These are phyloP conservation scores for Pollenia labialis DNA, from an alignment of 2,888 invertebrate genomes.

Conservation along the genomic window DNA sequence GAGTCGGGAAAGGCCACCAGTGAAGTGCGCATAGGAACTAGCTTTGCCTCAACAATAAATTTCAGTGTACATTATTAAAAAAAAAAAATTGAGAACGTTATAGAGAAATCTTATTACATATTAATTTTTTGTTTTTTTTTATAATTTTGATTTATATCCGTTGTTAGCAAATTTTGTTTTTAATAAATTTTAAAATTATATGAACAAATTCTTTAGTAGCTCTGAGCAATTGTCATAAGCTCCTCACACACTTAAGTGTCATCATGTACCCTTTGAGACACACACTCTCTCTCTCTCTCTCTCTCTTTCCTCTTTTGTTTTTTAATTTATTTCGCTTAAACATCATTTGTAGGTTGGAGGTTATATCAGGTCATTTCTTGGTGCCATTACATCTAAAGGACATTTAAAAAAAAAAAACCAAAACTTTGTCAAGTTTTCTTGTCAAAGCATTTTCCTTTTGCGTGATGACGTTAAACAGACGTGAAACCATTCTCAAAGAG, in stretches of 20 bases:
- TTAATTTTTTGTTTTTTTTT: too few species aligned
- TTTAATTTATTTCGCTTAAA: slow-evolving; percentile 6
- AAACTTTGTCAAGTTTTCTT: slow-evolving; percentile 32
- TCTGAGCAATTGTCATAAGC: slow-evolving; percentile 44
- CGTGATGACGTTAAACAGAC: slow-evolving; percentile 22
- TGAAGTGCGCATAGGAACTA: too few species aligned
- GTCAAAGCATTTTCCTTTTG: slow-evolving; percentile 25
- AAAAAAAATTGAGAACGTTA: too few species aligned
- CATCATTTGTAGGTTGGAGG: slow-evolving; percentile 59
- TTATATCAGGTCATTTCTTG: slow-evolving; percentile 66
- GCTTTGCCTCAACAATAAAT: too few species aligned
- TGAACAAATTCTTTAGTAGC: slow-evolving; percentile 5
- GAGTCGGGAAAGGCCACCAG: too few species aligned
- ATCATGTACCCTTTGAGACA: slow-evolving; percentile 1
- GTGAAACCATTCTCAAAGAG: slow-evolving; percentile 1
- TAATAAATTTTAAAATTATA: not conserved
- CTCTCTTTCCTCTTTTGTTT: not conserved
- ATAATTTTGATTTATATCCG: too few species aligned
- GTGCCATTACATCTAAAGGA: slow-evolving; percentile 66
- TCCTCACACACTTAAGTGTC: not conserved
- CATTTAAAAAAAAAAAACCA: slow-evolving; percentile 34
- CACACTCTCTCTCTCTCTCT: not conserved
- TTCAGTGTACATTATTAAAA: too few species aligned
- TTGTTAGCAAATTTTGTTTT: too few species aligned
- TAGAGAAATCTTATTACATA: too few species aligned